Evolutionary conservation across 2,888 invertebrate species (phyloP), one percentile per base, ranked within the genome.

Genomic region (Thera obeliscata): DNA sequence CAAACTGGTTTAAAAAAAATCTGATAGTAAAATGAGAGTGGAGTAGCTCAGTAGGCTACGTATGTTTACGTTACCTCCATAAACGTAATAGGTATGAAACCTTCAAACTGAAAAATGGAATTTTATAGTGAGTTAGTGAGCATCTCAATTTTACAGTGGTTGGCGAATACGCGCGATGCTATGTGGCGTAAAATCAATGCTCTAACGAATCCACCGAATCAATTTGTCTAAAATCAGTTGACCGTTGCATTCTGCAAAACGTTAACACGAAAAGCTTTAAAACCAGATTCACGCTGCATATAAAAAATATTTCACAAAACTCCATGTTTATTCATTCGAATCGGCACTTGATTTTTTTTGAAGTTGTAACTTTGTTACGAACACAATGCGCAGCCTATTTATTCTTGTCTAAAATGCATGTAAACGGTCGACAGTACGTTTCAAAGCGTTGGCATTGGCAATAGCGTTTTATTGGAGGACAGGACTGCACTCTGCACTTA

Each of bases 391-490:
- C 80, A 77, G 69, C 78, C 78, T 81, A 81, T 83, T 83, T 81
- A 80, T 82, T 82, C 74, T 71, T 81, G 77, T 82, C 78, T 80
- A 83, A 84, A 86, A 82, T 84, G 80, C 82, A 86, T 83, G 79
- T 81, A 81, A 81, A 78, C 75, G 73, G 77, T 66, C 69, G 66
- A 73, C 73, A 68, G 71, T 73, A 73, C 72, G 72, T 75, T 76
- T 70, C 68, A 73, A 72, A 78, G 77, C 76, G 79, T 80, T 76
- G 75, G 74, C 76, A 75, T 77, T 78, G 76, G 80, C 78, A 81
- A 79, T 78, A 78, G 77, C 78, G 74, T 86, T 87, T 85, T 86
- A 84, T 85, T 82, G 84, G 76, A 74, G 74, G 61, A 64, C 71
- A 70, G 70, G 67, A 60, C 38, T 61, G 60, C 73, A 76, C 74